Conservation (phyloP, 2,888 invertebrate species). For the Argyresthia albistria region DNA sequence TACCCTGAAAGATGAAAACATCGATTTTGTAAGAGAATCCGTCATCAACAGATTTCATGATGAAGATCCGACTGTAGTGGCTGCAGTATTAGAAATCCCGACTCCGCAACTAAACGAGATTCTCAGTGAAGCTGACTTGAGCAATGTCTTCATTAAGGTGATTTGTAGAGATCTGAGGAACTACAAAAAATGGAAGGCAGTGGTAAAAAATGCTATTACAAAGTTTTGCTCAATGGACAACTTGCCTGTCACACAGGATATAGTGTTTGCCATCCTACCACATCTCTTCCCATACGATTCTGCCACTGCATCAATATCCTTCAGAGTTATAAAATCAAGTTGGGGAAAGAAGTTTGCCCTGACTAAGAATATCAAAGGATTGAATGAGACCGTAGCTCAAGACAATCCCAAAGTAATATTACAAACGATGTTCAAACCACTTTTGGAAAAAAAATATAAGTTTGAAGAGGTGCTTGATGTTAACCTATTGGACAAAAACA, state of each 20-base stretch:
- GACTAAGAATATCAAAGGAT: constrained; percentile 20
- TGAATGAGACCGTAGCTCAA: constrained; percentile 21
- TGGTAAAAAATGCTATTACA: constrained; percentile 46
- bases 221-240: constrained; percentile 57
- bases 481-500: constrained; percentile 14
- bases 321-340: constrained; percentile 40
- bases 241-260: constrained; percentile 65
- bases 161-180: constrained; percentile 38
- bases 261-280: constrained; percentile 73
- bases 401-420: constrained; percentile 30
- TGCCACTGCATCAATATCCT: constrained; percentile 32
- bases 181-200: constrained; percentile 44
- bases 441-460: constrained; percentile 35
- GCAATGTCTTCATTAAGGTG: constrained; percentile 62
- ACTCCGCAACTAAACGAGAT: constrained; percentile 39
- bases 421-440: constrained; percentile 34
- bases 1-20: constrained; percentile 58
- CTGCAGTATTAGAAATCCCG: constrained; percentile 63
- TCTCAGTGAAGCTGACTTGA: constrained; percentile 51
- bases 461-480: constrained; percentile 39
- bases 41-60: constrained; percentile 78
- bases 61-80: constrained; percentile 75
- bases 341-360: constrained; percentile 47
- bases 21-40: constrained; percentile 75
- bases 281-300: constrained; percentile 71